phyloP scores from a whole-genome alignment of 2,888 invertebrate genomes.

The Sinodicranocentrus sp. region DNA sequence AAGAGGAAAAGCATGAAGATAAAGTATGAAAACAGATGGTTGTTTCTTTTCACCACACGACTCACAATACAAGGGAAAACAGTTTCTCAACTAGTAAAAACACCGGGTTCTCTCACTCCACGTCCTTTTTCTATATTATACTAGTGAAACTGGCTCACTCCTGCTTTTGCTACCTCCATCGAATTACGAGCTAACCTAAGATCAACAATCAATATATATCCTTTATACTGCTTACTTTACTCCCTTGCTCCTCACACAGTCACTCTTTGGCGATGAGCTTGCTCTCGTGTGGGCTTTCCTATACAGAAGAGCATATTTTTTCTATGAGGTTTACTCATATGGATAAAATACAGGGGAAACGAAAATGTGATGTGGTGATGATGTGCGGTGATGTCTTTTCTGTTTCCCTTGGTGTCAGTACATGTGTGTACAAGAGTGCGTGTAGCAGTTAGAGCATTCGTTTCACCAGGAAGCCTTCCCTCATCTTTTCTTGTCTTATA shows the following conservation, averaged over 20 bases:
- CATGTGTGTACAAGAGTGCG: conserved; percentile 1
- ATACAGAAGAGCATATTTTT: conserved; percentile 31
- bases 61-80: conserved; percentile 77
- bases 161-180: conserved; percentile 58
- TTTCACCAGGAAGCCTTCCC: not conserved
- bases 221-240: not conserved
- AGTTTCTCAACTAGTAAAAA: conserved; percentile 79
- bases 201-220: conserved; percentile 77
- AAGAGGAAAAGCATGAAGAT: conserved; percentile 62
- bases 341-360: conserved; percentile 41
- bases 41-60: conserved; percentile 79
- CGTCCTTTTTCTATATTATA: conserved; percentile 54
- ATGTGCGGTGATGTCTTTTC: conserved; percentile 45
- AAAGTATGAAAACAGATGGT: conserved; percentile 80
- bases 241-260: not conserved
- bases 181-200: conserved; percentile 77
- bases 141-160: conserved; percentile 17
- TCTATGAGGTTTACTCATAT: conserved; percentile 42
- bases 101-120: conserved; percentile 78
- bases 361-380: conserved; percentile 28
- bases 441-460: not conserved
- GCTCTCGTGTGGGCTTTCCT: conserved; percentile 35
- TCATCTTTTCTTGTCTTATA: not conserved
- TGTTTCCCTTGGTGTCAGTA: conserved; percentile 9
- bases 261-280: not conserved